phyloP scores from a whole-genome alignment of 2,888 invertebrate species.

The Agrotis clavis region DNA sequence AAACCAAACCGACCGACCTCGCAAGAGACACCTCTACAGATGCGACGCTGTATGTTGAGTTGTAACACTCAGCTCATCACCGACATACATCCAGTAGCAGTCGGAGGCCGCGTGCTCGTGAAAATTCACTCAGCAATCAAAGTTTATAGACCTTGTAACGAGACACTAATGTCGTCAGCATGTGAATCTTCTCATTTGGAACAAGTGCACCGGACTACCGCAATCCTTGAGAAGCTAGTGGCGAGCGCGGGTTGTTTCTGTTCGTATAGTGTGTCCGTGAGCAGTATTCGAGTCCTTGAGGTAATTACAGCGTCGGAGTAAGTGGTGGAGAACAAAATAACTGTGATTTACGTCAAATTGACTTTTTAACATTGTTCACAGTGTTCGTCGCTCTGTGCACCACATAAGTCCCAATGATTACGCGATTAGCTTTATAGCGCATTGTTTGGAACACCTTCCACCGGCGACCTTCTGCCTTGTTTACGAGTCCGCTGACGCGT shows the following conservation, averaged over 20 bases:
- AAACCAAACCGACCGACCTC: neutral
- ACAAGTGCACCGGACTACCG: neutral
- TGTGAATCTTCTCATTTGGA: constrained; percentile 12
- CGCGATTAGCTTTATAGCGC: constrained; percentile 34
- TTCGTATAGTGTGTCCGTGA: neutral
- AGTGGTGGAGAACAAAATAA: too few relatives aligned
- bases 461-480: constrained; percentile 27
- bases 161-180: constrained; percentile 12
- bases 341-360: too few relatives aligned
- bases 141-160: constrained; percentile 35
- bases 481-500: neutral
- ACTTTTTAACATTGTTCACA: too few relatives aligned
- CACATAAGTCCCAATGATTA: constrained; percentile 6
- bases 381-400: neutral
- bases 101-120: constrained; percentile 2
- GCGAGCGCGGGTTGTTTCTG: neutral
- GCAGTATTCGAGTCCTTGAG: neutral
- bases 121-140: constrained; percentile 20
- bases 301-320: too few relatives aligned
- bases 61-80: neutral
- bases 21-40: neutral
- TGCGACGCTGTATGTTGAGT: neutral
- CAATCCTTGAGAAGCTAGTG: constrained; percentile 15
- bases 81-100: constrained; percentile 12
- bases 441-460: constrained; percentile 32